Conservation (phyloP, 92 coral and sea anemone genomes). For the Epizoanthus fatuus region DNA sequence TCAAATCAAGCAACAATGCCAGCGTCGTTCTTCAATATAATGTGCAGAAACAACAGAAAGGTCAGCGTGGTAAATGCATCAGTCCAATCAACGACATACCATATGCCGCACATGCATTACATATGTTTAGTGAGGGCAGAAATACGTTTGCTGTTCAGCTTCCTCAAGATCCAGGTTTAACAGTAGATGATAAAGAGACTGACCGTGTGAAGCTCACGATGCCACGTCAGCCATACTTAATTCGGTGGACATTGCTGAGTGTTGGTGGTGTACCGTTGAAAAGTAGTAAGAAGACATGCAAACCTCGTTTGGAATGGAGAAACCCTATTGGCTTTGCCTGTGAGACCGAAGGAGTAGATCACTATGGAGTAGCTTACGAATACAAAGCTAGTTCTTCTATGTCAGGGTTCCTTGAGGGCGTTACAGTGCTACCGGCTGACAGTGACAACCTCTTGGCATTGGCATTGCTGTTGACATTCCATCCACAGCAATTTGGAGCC, state of each 20-base stretch:
- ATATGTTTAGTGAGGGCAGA: slow-evolving; percentile 2
- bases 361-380: neutral
- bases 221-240: slow-evolving; percentile 6
- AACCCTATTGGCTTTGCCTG: slow-evolving; percentile 29
- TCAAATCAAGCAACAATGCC: neutral
- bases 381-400: neutral
- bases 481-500: slow-evolving; percentile 3
- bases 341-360: slow-evolving; percentile 23
- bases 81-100: slow-evolving; percentile 10
- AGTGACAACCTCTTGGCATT: slow-evolving; percentile 2
- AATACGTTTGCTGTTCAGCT: neutral
- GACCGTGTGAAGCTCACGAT: neutral
- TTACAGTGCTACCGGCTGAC: slow-evolving; percentile 1
- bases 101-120: neutral
- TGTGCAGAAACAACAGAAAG: neutral
- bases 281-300: neutral
- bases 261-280: slow-evolving; percentile 7
- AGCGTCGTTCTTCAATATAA: slow-evolving; percentile 21
- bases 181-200: slow-evolving; percentile 1
- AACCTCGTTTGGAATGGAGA: slow-evolving; percentile 17
- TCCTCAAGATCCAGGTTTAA: neutral
- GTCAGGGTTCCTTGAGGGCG: slow-evolving; percentile 6
- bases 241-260: slow-evolving; percentile 2
- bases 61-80: neutral
- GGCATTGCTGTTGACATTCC: neutral